Percentiles rank a stretch among this genome's conserved stretches.
These are phyloP conservation scores for Pachypanchax playfairii DNA, from an alignment of 2,113 vertebrate genomes.

Conservation along the genomic window DNA sequence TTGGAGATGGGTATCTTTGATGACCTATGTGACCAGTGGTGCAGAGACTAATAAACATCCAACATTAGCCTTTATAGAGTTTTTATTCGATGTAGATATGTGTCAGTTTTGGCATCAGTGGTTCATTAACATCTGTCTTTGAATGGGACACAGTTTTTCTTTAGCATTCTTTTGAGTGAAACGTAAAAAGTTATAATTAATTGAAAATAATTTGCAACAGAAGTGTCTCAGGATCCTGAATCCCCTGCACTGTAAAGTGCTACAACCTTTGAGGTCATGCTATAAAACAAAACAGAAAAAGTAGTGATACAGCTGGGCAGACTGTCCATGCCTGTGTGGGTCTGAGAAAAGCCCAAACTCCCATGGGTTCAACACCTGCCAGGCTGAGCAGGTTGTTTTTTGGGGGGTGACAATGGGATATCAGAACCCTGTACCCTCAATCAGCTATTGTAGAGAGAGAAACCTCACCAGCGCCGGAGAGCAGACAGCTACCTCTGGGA, in stretches of 20 bases:
- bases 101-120: slow-evolving; percentile 12
- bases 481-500: slow-evolving; percentile 61
- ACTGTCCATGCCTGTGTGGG: slow-evolving; percentile 65
- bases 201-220: too few species aligned
- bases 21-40: slow-evolving; percentile 36
- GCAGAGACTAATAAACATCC: slow-evolving; percentile 36
- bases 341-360: slow-evolving; percentile 51
- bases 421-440: slow-evolving; percentile 30
- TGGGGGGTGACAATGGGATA: slow-evolving; percentile 43
- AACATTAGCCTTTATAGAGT: slow-evolving; percentile 23
- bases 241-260: slow-evolving; percentile 24
- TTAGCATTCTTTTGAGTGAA: neutral
- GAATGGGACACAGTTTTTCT: neutral
- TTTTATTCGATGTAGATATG: slow-evolving; percentile 12
- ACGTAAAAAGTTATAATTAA: too few species aligned
- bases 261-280: slow-evolving; percentile 25
- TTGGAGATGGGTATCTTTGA: slow-evolving; percentile 48
- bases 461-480: slow-evolving; percentile 41
- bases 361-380: slow-evolving; percentile 65
- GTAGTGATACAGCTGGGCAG: slow-evolving; percentile 31
- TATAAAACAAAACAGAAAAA: slow-evolving; percentile 39
- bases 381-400: slow-evolving; percentile 44
- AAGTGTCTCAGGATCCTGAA: neutral
- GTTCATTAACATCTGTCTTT: slow-evolving; percentile 16
- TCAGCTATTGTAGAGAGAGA: slow-evolving; percentile 41